Base-by-base conservation (phyloP, 2,888 invertebrate genomes). In the Mythimna pallens region DNA sequence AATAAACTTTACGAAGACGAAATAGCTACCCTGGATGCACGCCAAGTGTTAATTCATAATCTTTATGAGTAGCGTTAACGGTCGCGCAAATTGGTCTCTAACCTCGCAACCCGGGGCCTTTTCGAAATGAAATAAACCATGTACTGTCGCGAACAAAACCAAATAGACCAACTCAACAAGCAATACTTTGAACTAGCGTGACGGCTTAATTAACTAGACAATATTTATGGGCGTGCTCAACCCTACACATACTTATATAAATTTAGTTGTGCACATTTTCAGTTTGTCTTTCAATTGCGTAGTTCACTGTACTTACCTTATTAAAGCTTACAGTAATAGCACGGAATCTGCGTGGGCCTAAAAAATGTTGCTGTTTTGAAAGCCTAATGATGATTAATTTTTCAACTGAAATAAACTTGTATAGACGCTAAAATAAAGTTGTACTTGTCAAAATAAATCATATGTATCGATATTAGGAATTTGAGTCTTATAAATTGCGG, bases 21-120 rank as follows among this genome's bases (percentile, higher is more conserved):
- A 90, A 88, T 77, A 87, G 84, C 76, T 66, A 70, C 73, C 77
- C 92, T 95, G 95, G 95, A 90, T 59, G 30, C 36, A 3, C 50
- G 94, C 95, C 95, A 95, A 93, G 88, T 87, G 90, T 92, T 94
- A 94, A 94, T 95, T 95, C 94, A 93, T 94, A 93, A 93, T 75
- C 83, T 94, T 93, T 94, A 93, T 90, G 94, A 91, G 86, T 84
- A 79, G 73, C 87, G 88, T 90, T 93, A 92, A 93, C 91, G 90
- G 89, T 91, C 89, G 89, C 87, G 90, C 83, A 78, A 82, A 83
- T 87, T 85, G 79, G 72, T 77, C 65, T 69, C 55, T 55, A 73
- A 62, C 78, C 47, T 76, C 80, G 68, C 73, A 76, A 64, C 68
- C 14, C 54, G 64, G 20, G 54, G 47, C 67, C 54, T 83, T 79